Base-by-base conservation (phyloP, 2,113 vertebrate genomes). In the Nesogale talazaci region DNA sequence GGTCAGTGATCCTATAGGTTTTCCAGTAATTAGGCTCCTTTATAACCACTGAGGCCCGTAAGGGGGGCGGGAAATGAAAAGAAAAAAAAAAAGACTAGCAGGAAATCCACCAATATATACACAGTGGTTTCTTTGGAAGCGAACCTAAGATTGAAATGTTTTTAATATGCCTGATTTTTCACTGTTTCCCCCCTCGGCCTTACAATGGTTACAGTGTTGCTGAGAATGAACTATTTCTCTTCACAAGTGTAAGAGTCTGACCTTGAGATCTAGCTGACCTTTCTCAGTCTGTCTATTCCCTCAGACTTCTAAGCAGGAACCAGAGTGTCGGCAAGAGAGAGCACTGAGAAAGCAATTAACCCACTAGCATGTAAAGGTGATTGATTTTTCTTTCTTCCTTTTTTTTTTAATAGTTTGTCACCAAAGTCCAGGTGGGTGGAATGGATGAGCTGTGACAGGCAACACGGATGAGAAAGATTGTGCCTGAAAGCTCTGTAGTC, bases 341-440 rank as follows among this genome's bases (percentile, higher is more conserved):
- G 16, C 31, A 81, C 77, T 95, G 82, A 88, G 90, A 89, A 94
- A 84, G 76, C 79, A 95, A 70, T 93, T 90, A 91, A 40, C 34
- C 84, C 89, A 94, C 69, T 76, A 75, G 78, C 86, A 84, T 94
- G 95, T 94, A 85, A 92, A 92, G 95, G 34, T 89, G 81, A 94
- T 95, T 95, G 46, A 5, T 86, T 88, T 85, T 89, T 90, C 85
- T 94, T 52, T 94, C 40, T n/a, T 25, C 27, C 34, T 88, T 97
- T 95, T 89, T 81, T 36, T 88, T 97, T 95, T 89, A 83, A 95
- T 93, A 83, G 94, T 59, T 93, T 89, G 59, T 84, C 87, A 78
- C 81, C 67, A 52, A 65, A 96, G 95, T 88, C 94, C 96, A 75
- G 34, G 81, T 96, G 88, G 90, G 88, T 93, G 83, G 91, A 85